Conservation (phyloP, 2,888 invertebrate species). For the Notodonta ziczac region DNA sequence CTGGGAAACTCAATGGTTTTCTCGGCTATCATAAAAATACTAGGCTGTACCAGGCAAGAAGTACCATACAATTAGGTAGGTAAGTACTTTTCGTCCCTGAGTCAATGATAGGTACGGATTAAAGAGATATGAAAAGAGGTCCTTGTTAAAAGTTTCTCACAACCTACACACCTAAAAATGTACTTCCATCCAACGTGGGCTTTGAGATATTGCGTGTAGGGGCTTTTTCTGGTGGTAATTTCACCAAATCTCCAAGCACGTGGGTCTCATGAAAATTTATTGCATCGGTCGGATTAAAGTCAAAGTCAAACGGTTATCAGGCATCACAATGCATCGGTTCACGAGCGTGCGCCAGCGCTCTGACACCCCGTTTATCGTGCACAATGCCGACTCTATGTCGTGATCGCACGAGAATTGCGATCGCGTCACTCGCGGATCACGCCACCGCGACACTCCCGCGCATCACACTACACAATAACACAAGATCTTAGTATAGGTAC, state of each 20-base stretch:
- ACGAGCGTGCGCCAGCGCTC: constrained; percentile 19
- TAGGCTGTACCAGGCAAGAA: too few species aligned
- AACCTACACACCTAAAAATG: too few species aligned
- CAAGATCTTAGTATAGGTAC: neutral
- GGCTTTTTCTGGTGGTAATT: too few species aligned
- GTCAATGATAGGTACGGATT: too few species aligned
- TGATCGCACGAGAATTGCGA: constrained; percentile 34
- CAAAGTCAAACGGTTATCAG: constrained; percentile 2
- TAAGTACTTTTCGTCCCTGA: too few species aligned
- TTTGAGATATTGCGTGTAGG: too few species aligned
- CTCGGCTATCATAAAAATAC: too few species aligned
- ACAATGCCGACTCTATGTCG: constrained; percentile 33
- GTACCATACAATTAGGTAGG: too few species aligned
- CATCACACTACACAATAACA: constrained; percentile 6
- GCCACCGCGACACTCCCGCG: constrained; percentile 42
- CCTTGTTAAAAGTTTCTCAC: too few species aligned
- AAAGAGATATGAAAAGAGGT: too few species aligned
- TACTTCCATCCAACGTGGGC: too few species aligned
- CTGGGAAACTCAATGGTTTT: too few species aligned
- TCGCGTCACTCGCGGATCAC: constrained; percentile 46
- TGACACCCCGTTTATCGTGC: constrained; percentile 30
- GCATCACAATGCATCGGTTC: constrained; percentile 12
- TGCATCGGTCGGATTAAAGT: neutral
- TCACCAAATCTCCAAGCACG: neutral
- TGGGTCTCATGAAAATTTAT: neutral